Evolutionary conservation across 1,140 invertebrate species (phyloP), one percentile per base, ranked within the genome.

Genomic region (Sitobion miscanthi): DNA sequence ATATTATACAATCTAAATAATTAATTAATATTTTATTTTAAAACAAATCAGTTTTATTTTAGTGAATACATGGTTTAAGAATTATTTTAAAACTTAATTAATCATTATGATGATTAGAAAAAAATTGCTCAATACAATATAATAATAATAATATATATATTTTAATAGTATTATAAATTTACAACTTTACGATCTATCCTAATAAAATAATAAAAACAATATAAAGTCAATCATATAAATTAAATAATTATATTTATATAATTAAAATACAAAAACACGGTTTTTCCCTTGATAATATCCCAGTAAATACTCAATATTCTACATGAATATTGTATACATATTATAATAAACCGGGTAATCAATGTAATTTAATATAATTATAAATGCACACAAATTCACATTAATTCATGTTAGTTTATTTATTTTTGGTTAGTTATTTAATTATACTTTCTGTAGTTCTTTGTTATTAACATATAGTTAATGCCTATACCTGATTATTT

Each of bases 61-160:
- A 89, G 35, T 57, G 54, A 17, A 57, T 89, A 30, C 25, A 1
- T 57, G 21, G 11, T 42, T 25, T 88, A 2, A 30, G 3, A 86
- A 49, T 7, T 35, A 87, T 49, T 49, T 8, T n/a, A 57, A 42
- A 89, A 52, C 17, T 11, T 54, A 0, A 54, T 85, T 86, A 69
- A 45, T 86, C 7, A 47, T 57, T 89, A 57, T 89, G 9, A 49
- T 42, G 23, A 89, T 57, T 57, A 89, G 35, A 89, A 57, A 89
- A 54, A 42, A 89, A 57, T 87, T 89, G 88, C 88, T 89, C 88
- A 89, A 89, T 57, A 35, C n/a, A 54, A 54, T 54, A 87, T 47
- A n/a, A 69, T 69, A 62, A 62, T 54, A 54, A 57, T 57, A 57
- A 54, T 54, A 21, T 5, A 21, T 62, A 62, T 11, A 62, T 62